Percentiles rank a stretch among this genome's conserved stretches.
Conservation (phyloP, 2,888 invertebrate species). For the Podabrus alpinus region DNA sequence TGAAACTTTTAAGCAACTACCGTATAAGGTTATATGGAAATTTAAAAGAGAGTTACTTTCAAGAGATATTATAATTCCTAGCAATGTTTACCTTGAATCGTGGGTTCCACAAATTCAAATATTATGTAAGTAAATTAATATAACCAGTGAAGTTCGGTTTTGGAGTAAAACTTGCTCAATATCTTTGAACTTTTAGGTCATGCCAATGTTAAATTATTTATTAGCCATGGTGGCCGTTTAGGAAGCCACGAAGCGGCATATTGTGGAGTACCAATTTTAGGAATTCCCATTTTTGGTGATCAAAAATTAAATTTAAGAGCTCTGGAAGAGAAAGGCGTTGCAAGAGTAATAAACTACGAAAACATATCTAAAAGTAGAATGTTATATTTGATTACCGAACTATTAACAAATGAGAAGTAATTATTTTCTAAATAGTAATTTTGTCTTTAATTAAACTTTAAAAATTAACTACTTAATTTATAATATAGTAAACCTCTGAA, state of each 20-base stretch:
- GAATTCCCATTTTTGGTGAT: constrained; percentile 51
- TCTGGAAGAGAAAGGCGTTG: constrained; percentile 59
- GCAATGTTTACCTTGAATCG: background rate
- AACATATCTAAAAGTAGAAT: constrained; percentile 40
- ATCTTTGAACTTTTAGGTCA: constrained; percentile 42
- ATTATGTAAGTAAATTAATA: background rate
- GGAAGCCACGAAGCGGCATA: constrained; percentile 57
- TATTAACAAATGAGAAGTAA: no score
- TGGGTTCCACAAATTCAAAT: background rate
- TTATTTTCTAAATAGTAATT: no score
- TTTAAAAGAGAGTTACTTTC: background rate
- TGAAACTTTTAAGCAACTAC: background rate
- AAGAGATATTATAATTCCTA: no score
- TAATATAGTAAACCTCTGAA: no score
- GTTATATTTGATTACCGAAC: no score
- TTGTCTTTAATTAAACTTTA: no score
- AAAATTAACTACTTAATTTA: no score
- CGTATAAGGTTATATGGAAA: background rate
- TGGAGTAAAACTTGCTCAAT: no score
- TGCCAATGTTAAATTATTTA: constrained; percentile 53
- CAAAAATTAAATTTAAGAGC: constrained; percentile 60
- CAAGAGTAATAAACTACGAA: constrained; percentile 49
- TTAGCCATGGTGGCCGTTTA: constrained; percentile 61
- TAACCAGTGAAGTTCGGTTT: background rate
- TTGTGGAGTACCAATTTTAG: constrained; percentile 53